Evolutionary conservation across 2,797 vertebrate species (phyloP).

Genomic region (Epinephelus coioides): DNA sequence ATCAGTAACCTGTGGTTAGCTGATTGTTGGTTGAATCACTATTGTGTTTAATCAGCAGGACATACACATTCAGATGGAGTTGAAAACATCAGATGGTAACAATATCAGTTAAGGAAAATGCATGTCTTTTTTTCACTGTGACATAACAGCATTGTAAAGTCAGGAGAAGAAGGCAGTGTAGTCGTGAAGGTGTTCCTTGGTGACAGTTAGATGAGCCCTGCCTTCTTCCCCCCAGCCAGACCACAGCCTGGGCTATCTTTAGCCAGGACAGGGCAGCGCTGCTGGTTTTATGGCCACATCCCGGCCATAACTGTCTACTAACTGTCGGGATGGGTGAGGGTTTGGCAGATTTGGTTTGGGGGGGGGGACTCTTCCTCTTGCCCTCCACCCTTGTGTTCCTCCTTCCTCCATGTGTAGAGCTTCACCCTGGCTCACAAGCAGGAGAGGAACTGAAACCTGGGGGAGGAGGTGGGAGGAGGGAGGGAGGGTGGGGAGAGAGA

Average conservation of each 20-base stretch:
- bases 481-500: slow-evolving; percentile 17
- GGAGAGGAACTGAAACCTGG: slow-evolving; percentile 79
- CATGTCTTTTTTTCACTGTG: neutral
- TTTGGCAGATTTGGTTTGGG: slow-evolving; percentile 46
- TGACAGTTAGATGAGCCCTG: slow-evolving; percentile 67
- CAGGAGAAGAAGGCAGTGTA: slow-evolving; percentile 13
- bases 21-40: too few species aligned
- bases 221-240: slow-evolving; percentile 36
- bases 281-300: slow-evolving; percentile 65
- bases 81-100: too few species aligned
- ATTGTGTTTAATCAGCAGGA: too few species aligned
- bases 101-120: slow-evolving; percentile 8
- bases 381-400: slow-evolving; percentile 7
- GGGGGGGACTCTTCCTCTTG: slow-evolving; percentile 50
- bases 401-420: slow-evolving; percentile 27
- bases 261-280: slow-evolving; percentile 55
- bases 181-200: slow-evolving; percentile 63
- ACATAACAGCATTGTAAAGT: slow-evolving; percentile 20
- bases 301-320: slow-evolving; percentile 62
- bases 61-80: too few species aligned
- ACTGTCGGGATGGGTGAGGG: slow-evolving; percentile 66
- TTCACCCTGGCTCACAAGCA: slow-evolving; percentile 30
- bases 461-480: slow-evolving; percentile 24
- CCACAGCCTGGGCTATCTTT: slow-evolving; percentile 76
- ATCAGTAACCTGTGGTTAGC: too few species aligned